Percentiles rank a stretch among this genome's conserved stretches.
These are phyloP conservation scores for Lepus oiostolus DNA, from an alignment of 2,797 vertebrate genomes.

Conservation along the genomic window DNA sequence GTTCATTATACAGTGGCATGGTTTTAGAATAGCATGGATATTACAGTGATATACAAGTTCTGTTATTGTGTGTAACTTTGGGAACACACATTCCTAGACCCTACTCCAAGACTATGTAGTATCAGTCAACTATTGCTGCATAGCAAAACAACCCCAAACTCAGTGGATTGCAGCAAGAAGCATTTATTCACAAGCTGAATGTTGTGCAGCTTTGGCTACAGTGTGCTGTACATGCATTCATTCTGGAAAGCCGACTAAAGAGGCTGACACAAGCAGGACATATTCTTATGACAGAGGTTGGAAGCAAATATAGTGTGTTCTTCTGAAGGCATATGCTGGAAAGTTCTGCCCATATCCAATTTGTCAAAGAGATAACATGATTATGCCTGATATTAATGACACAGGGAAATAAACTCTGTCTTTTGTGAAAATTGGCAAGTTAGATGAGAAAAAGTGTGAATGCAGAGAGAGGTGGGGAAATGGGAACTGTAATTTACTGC, in stretches of 20 bases:
- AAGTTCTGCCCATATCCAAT: neutral
- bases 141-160: neutral
- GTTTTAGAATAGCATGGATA: neutral
- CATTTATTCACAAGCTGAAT: neutral
- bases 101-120: neutral
- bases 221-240: neutral
- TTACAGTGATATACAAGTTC: neutral
- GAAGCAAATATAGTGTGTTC: neutral
- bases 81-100: neutral
- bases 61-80: neutral
- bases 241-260: constrained; percentile 5
- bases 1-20: neutral
- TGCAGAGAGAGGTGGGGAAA: neutral
- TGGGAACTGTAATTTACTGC: neutral
- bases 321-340: neutral
- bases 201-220: neutral
- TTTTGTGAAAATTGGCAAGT: neutral
- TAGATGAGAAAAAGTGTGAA: neutral
- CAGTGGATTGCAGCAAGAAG: neutral
- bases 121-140: neutral
- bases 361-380: neutral
- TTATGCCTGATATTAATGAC: neutral
- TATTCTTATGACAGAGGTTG: neutral
- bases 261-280: neutral
- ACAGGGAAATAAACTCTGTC: constrained; percentile 33